Conservation (phyloP, 2,888 invertebrate genomes). For the Plebejus argus region DNA sequence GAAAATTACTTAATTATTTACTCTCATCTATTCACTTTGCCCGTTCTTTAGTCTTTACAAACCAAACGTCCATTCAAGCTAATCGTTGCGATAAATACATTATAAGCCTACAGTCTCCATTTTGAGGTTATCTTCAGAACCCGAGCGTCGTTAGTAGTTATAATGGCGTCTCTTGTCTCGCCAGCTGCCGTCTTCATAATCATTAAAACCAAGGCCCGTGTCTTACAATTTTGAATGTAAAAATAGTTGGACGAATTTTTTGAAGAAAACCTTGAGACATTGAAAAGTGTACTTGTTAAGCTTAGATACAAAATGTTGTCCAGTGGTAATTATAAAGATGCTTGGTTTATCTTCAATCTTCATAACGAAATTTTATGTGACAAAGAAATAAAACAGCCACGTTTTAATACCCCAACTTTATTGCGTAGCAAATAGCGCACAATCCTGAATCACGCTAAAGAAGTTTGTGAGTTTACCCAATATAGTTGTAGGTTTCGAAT, state of each 20-base stretch:
- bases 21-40: too few species aligned
- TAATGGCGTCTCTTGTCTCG: conserved; percentile 16
- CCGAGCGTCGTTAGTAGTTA: conserved; percentile 2
- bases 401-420: not conserved
- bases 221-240: conserved; percentile 16
- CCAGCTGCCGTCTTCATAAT: conserved; percentile 18
- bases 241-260: not conserved
- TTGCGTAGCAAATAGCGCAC: not conserved
- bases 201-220: conserved; percentile 13
- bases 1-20: too few species aligned
- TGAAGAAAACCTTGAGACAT: not conserved
- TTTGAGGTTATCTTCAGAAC: conserved; percentile 17
- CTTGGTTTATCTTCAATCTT: not conserved
- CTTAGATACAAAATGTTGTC: not conserved
- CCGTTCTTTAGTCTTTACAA: too few species aligned
- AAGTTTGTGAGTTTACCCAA: not conserved
- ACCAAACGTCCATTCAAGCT: not conserved
- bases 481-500: too few species aligned
- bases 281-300: not conserved
- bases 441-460: not conserved
- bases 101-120: not conserved
- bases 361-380: too few species aligned
- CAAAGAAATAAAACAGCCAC: not conserved
- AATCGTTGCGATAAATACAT: not conserved
- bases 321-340: not conserved